phyloP scores from a whole-genome alignment of 1,140 invertebrate species.

The Calliopsis andreniformis region DNA sequence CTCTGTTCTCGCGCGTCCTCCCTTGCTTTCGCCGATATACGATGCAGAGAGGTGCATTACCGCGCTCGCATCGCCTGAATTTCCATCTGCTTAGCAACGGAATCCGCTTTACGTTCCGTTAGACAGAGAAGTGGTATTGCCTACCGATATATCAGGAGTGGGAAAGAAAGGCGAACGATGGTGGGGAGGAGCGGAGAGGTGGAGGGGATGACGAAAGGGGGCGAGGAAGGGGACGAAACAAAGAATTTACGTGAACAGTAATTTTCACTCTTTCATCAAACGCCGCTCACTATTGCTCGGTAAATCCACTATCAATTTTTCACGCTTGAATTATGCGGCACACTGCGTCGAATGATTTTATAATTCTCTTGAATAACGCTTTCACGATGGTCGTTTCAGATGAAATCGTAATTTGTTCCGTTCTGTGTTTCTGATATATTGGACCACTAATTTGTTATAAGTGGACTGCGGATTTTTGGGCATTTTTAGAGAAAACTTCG shows the following conservation, averaged over 20 bases:
- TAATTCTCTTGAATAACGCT: background rate
- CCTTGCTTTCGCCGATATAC: conserved; percentile 3
- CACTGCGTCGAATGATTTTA: background rate
- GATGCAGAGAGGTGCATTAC: conserved; percentile 66
- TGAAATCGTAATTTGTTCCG: background rate
- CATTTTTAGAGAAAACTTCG: no score
- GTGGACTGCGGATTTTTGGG: no score
- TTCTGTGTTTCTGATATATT: background rate
- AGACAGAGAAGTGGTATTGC: conserved; percentile 60
- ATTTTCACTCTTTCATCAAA: conserved; percentile 14
- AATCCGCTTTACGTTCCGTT: conserved; percentile 78
- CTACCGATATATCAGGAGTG: conserved; percentile 7
- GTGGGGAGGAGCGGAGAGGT: no score
- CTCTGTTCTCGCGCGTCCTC: background rate
- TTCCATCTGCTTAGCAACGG: conserved; percentile 77
- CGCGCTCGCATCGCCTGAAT: conserved; percentile 74
- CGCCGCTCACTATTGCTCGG: background rate
- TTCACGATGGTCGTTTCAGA: background rate
- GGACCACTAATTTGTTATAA: no score
- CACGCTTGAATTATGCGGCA: background rate
- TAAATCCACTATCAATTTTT: background rate
- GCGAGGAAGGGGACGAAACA: no score
- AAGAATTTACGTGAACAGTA: background rate
- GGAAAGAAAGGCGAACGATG: no score
- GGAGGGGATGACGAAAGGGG: background rate